Evolutionary conservation across 92 coral and sea anemone species (phyloP).

Genomic region (Plumapathes pennacea): DNA sequence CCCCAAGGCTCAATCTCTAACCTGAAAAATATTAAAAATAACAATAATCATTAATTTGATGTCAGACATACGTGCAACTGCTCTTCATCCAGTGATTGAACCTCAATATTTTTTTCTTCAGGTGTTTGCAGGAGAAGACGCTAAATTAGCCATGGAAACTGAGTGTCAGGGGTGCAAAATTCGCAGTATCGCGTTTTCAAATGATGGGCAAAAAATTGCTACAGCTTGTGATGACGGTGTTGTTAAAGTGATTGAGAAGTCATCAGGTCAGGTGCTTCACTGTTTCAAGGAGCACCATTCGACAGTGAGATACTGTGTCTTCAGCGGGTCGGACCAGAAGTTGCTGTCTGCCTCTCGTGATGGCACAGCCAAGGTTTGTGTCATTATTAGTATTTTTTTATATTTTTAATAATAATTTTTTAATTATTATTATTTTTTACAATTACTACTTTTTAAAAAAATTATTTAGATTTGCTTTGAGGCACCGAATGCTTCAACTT

Average conservation of each 20-base stretch:
- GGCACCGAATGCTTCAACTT: too few relatives aligned
- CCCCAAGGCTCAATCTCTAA: too few relatives aligned
- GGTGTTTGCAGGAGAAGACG: conserved; percentile 70
- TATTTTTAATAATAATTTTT: neutral
- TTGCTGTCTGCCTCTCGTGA: conserved; percentile 87
- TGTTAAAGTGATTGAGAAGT: conserved; percentile 61
- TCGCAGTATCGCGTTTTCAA: conserved; percentile 62
- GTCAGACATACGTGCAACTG: too few relatives aligned
- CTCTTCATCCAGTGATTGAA: too few relatives aligned
- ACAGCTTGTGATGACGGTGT: conserved; percentile 73
- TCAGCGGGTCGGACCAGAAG: conserved; percentile 48
- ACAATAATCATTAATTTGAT: too few relatives aligned
- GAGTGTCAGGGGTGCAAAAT: conserved; percentile 52
- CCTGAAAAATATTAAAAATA: too few relatives aligned
- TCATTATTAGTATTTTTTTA: neutral
- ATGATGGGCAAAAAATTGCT: conserved; percentile 59
- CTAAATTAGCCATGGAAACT: conserved; percentile 51
- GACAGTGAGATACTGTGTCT: conserved; percentile 67
- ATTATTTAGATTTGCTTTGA: conserved; percentile 1
- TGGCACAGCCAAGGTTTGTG: conserved; percentile 66
- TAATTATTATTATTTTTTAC: neutral
- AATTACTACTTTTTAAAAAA: conserved; percentile 11
- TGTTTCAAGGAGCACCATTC: conserved; percentile 53
- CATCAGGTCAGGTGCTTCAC: conserved; percentile 35
- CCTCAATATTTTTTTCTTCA: conserved; percentile 36